phyloP scores from a whole-genome alignment of 2,113 vertebrate genomes.

The Pandion haliaetus region DNA sequence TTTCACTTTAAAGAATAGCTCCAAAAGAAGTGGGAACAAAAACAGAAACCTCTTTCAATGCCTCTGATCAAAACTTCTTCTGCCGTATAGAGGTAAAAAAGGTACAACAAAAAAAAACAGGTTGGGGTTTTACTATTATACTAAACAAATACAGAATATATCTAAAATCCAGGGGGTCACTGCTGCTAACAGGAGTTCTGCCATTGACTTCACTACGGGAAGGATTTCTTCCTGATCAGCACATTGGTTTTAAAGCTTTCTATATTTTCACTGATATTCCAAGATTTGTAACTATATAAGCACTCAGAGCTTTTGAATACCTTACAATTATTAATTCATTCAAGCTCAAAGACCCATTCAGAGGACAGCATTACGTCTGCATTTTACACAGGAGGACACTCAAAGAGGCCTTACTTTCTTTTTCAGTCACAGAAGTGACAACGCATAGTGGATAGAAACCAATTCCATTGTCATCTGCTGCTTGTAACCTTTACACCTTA shows the following conservation, averaged over 20 bases:
- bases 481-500: not conserved
- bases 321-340: not conserved
- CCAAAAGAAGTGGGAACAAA: not conserved
- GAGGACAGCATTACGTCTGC: not conserved
- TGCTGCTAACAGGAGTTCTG: not conserved
- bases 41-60: not conserved
- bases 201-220: not conserved
- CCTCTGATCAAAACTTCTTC: not conserved
- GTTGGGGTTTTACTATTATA: not conserved
- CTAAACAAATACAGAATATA: not conserved
- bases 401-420: not conserved
- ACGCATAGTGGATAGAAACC: not conserved
- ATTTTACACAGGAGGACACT: not conserved
- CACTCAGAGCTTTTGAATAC: not conserved
- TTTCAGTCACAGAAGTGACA: not conserved
- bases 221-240: not conserved
- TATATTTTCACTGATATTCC: not conserved
- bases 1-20: not conserved
- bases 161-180: not conserved
- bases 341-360: not conserved
- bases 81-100: not conserved
- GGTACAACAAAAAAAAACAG: not conserved
- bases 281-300: not conserved
- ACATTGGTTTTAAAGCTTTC: not conserved
- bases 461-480: not conserved